Evolutionary conservation across 2,797 vertebrate species (phyloP), one percentile per base, ranked within the genome.

Genomic region (Pygocentrus nattereri): DNA sequence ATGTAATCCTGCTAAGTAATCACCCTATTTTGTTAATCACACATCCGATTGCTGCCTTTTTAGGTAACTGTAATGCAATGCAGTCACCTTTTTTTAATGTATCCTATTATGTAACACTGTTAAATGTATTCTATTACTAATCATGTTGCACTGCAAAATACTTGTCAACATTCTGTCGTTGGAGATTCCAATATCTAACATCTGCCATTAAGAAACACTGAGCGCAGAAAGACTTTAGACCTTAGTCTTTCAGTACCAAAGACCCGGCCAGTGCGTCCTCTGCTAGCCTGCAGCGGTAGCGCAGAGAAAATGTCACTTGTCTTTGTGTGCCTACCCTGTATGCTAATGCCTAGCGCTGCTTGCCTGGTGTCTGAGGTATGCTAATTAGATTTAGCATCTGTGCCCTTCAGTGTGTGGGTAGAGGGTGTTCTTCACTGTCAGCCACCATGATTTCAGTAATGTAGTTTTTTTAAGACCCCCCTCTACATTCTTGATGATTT

Each of bases 301-400:
- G 44, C 16, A 3, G 8, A 59, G 54, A 31, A 79, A 79, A 54
- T 19, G 23, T 54, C 75, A 62, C 79, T 30, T 74, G 41, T 74
- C 64, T 78, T 41, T 71, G 82, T 74, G 76, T 31, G 38, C 44
- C 62, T 81, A 72, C 27, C 70, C 68, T 44, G 62, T 59, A 81
- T 86, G 82, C 23, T 82, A 86, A 86, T 84, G 68, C 44, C n/a
- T 23, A 27, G n/a, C 19, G 21, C 71, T 27, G 31, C 41, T 72
- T 50, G 67, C 74, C 54, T 84, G 69, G 58, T 73, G 85, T 81
- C 78, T 68, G 69, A 68, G 34, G 58, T 79, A 84, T 84, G 71
- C 54, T 82, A 84, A 86, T 80, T 76, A 77, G 67, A 81, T 82
- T 67, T 78, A 67, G 44, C 30, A 56, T 80, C 76, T 75, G 64